Evolutionary conservation across 1,140 invertebrate genomes (phyloP).

Genomic region (Formica selysi): DNA sequence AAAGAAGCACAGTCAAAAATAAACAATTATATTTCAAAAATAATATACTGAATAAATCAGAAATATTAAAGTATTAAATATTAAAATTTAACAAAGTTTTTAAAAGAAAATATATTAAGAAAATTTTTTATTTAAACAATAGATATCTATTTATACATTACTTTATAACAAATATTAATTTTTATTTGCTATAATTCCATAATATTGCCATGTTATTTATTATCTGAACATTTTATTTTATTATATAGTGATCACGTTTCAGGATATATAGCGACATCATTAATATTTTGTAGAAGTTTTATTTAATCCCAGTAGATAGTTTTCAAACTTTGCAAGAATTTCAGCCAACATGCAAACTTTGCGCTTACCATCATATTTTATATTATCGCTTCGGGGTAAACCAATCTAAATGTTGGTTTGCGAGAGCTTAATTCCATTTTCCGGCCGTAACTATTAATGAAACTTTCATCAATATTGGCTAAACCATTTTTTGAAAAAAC

Average conservation of each 20-base stretch:
- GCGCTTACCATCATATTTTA: conserved; percentile 44
- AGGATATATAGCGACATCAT: neutral
- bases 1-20: neutral
- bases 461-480: conserved; percentile 47
- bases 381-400: conserved; percentile 56
- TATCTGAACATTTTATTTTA: neutral
- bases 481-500: conserved; percentile 43
- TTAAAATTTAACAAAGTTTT: neutral
- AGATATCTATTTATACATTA: neutral
- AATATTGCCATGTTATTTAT: neutral
- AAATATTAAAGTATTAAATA: neutral
- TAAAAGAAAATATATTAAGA: neutral
- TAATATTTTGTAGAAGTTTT: conserved; percentile 28
- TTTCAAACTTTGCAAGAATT: conserved; percentile 25
- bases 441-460: conserved; percentile 39
- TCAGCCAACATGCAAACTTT: conserved; percentile 28
- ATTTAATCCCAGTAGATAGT: conserved; percentile 27
- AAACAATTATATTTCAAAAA: neutral
- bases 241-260: neutral
- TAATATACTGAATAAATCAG: neutral
- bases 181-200: neutral
- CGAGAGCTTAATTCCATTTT: conserved; percentile 51
- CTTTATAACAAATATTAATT: neutral
- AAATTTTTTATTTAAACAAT: neutral
- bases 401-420: conserved; percentile 54